Base-by-base conservation (phyloP, 2,113 vertebrate species). In the Ranitomeya imitator region DNA sequence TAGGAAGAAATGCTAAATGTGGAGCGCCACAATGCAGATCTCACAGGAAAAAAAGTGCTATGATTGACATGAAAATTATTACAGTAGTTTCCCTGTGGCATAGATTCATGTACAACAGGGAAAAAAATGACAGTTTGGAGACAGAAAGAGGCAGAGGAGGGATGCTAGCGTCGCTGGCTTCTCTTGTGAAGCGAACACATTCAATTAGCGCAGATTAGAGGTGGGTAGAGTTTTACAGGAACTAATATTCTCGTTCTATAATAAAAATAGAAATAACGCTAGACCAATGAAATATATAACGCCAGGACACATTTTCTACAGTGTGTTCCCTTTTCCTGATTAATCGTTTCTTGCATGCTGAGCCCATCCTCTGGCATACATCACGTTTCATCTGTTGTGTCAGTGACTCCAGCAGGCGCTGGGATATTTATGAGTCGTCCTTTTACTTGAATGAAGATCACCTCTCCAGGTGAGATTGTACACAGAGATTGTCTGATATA, bases 1-100 rank as follows among this genome's bases (percentile, higher is more conserved):
- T 85, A 59, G 31, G 91, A 91, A 91, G 89, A 63, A 65, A 60
- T 86, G 86, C 88, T 67, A 91, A 93, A 92, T 89, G 88, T 86
- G 74, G 86, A 89, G 91, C 61, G 31, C 90, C 85, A 82, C 76
- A 90, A 89, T 86, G 71, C 1, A 91, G 78, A 55, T 1, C 78
- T 90, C 86, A 83, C 86, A 45, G 84, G 90, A 90, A 91, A 88
- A 77, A 80, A 83, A 83, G 15, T 1, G 26, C 80, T 76, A 45
- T 90, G 85, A 79, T 85, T 80, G 87, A 85, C 87, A 83, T 11
- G 37, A 11, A 89, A 89, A 89, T 89, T 67, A 89, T 59, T 78
- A 59, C 15, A 78, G 60, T 73, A 89, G 73, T 37, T 83, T 57
- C 73, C 63, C 26, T 59, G 81, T 67, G 74, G 87, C 73, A 78